These are phyloP conservation scores for Falco novaeseelandiae DNA, from an alignment of 2,797 vertebrate genomes.

Conservation along the genomic window DNA sequence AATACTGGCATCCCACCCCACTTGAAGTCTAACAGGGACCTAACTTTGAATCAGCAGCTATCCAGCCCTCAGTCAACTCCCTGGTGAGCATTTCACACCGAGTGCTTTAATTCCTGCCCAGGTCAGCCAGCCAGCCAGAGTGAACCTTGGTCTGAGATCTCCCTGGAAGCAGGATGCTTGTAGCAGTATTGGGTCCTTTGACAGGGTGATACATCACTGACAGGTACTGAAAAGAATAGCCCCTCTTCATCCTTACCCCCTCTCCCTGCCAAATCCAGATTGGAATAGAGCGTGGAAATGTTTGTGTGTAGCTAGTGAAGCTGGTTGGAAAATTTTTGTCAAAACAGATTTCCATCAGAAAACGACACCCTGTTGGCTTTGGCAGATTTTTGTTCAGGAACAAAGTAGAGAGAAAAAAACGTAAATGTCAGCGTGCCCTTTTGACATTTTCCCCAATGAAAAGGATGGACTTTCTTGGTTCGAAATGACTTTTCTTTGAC, in stretches of 20 bases:
- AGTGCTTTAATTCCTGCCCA: background rate
- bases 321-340: conserved; percentile 48
- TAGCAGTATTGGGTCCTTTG: background rate
- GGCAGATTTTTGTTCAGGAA: conserved; percentile 62
- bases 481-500: conserved; percentile 60
- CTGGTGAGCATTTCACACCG: background rate
- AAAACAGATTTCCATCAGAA: conserved; percentile 58
- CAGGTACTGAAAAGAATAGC: background rate
- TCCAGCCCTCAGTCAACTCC: background rate
- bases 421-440: conserved; percentile 67
- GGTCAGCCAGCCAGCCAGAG: background rate
- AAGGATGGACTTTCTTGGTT: conserved; percentile 52
- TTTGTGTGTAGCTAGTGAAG: background rate
- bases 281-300: conserved; percentile 22
- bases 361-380: conserved; percentile 62
- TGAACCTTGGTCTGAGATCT: background rate
- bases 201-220: background rate
- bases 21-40: background rate
- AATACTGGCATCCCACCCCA: background rate
- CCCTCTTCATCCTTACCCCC: background rate
- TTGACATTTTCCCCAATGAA: conserved; percentile 60
- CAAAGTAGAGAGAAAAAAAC: conserved; percentile 47
- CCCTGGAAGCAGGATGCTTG: background rate
- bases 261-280: conserved; percentile 31
- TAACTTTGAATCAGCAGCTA: background rate